Percentiles rank a stretch among this genome's conserved stretches.
Evolutionary conservation across 2,888 invertebrate genomes (phyloP).

Genomic region (Megamerina dolium): DNA sequence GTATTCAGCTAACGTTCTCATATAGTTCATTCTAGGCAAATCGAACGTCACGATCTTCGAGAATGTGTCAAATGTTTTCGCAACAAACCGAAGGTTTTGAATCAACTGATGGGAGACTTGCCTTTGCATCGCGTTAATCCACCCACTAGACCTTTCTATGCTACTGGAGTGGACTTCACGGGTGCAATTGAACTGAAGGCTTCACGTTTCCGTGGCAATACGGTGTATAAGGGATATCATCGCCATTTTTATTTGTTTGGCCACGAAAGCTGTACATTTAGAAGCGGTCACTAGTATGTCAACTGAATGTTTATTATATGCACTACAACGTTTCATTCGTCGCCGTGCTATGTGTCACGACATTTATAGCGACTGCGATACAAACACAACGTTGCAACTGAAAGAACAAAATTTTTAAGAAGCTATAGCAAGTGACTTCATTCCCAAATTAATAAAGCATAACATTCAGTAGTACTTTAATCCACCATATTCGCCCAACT

Average conservation of each 20-base stretch:
- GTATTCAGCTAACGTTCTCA: too few species aligned
- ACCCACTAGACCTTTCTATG: too few species aligned
- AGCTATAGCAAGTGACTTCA: too few species aligned
- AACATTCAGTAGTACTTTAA: constrained; percentile 14
- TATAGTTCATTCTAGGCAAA: constrained; percentile 1
- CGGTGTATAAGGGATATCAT: too few species aligned
- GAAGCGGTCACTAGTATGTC: constrained; percentile 13
- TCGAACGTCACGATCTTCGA: not conserved
- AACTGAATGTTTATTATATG: constrained; percentile 10
- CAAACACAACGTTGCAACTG: too few species aligned
- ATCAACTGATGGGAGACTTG: constrained; percentile 16
- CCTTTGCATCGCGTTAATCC: constrained; percentile 6
- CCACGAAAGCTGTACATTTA: constrained; percentile 15
- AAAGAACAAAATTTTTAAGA: too few species aligned
- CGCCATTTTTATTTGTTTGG: too few species aligned
- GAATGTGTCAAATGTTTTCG: constrained; percentile 12
- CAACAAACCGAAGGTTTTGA: constrained; percentile 5
- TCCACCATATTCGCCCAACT: constrained; percentile 9
- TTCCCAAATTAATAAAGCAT: too few species aligned
- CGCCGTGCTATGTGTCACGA: constrained; percentile 7
- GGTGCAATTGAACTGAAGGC: too few species aligned
- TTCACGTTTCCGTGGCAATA: too few species aligned
- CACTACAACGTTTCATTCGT: constrained; percentile 12
- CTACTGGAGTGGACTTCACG: too few species aligned
- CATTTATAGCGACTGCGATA: constrained; percentile 5